Base-by-base conservation (phyloP, 2,797 vertebrate species). In the Xiphorhynchus erythropygius region DNA sequence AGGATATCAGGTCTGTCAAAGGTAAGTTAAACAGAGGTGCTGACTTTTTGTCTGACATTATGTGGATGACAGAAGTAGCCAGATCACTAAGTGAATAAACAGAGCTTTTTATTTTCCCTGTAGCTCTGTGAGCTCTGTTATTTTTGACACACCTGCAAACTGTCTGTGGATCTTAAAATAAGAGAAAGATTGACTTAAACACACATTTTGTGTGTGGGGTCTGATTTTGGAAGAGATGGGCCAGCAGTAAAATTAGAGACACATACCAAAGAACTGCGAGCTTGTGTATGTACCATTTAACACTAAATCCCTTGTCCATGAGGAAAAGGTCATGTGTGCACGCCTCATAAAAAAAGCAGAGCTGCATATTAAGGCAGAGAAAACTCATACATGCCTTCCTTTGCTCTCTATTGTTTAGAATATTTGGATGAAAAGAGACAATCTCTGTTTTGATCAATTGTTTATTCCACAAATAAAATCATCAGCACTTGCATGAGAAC, bases 81-180 rank as follows among this genome's bases (percentile, higher is more conserved):
- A 76, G 62, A 94, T 78, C 60, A 57, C 57, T 91, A 93, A 96
- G 64, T 56, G 89, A 94, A 94, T 94, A 93, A 94, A 89, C 69
- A 87, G 82, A 91, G 7, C n/a, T 73, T 92, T 94, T 77, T 81
- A 18, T 89, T 79, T 94, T 73, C 53, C 62, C n/a, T 85, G 35
- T 25, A 75, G 46, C 50, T 83, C 37, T 69, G 32, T 78, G 46
- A 76, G 83, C 24, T 47, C 47, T 94, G 70, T 57, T 77, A 92
- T 68, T 89, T 71, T 78, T 93, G 59, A 87, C 69, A 79, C 57
- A 95, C 70, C 88, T 96, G 93, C 86, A 94, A 93, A 85, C 33
- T 46, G 78, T 90, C 94, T 70, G n/a, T 64, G 74, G 91, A 78
- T 52, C 44, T 84, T 92, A 69, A 91, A 91, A 52, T 78, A 71